Evolutionary conservation across 2,888 invertebrate genomes (phyloP).

Genomic region (Andrena camellia): DNA sequence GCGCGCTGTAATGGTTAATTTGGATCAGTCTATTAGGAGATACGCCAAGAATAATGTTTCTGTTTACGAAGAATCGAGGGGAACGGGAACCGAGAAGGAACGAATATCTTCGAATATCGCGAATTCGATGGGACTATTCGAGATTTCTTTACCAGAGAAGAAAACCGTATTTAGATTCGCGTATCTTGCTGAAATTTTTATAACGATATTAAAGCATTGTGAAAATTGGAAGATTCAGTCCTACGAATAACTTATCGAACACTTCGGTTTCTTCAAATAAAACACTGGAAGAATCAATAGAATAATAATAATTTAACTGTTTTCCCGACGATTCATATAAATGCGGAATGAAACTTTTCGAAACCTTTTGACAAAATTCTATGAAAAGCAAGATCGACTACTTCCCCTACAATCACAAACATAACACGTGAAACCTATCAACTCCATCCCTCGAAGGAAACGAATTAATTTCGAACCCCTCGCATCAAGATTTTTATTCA

Average conservation of each 20-base stretch:
- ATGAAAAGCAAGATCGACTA: too few species aligned
- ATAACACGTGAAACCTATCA: too few species aligned
- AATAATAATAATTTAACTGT: too few species aligned
- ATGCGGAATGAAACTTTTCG: too few species aligned
- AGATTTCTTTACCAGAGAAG: constrained; percentile 25
- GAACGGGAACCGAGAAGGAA: not conserved
- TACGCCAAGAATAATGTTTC: constrained; percentile 69
- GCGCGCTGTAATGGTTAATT: constrained; percentile 39
- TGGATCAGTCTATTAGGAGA: constrained; percentile 32
- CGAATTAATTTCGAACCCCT: not conserved
- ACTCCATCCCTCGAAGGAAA: too few species aligned
- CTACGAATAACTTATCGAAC: too few species aligned
- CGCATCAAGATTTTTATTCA: not conserved
- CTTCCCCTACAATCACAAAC: too few species aligned
- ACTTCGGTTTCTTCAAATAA: too few species aligned
- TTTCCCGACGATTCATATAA: too few species aligned
- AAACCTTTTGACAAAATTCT: too few species aligned
- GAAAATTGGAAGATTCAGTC: too few species aligned
- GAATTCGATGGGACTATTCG: constrained; percentile 11
- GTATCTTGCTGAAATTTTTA: not conserved
- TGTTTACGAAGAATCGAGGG: constrained; percentile 66
- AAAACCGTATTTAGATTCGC: constrained; percentile 13
- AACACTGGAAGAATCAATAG: too few species aligned
- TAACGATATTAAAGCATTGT: not conserved
- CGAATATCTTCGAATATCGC: constrained; percentile 24